A percentile compares a stretch with the other conserved stretches of the same genome.
Conservation (phyloP, 2,113 vertebrate species). For the Formicarius rufipectus region DNA sequence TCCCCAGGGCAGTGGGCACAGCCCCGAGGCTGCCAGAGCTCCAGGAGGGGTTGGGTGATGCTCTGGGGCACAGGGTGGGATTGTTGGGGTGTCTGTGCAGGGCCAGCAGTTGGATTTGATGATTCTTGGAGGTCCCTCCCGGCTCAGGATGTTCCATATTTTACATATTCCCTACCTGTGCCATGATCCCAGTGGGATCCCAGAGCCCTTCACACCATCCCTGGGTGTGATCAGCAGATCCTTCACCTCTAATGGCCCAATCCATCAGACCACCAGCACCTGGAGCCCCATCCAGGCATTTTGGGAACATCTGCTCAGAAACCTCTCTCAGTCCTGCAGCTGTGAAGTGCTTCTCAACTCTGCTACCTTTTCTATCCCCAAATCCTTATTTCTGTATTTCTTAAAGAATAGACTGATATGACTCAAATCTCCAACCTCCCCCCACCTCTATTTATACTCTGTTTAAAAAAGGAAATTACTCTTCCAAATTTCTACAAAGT, state of each 20-base stretch:
- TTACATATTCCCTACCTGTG: neutral
- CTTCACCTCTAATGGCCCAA: rapidly evolving
- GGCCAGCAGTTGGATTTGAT: neutral
- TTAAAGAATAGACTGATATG: neutral
- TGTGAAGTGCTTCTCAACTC: neutral
- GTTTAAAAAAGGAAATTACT: neutral
- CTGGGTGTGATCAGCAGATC: too few species aligned
- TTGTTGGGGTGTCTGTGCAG: neutral
- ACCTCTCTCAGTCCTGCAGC: neutral
- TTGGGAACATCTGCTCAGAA: neutral
- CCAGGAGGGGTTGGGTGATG: neutral
- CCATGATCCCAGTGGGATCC: rapidly evolving
- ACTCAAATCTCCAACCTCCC: neutral
- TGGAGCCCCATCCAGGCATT: neutral
- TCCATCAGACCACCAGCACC: neutral
- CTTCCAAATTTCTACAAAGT: neutral
- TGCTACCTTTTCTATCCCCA: neutral
- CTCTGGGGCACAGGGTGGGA: neutral
- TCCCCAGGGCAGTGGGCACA: neutral
- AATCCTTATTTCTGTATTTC: neutral
- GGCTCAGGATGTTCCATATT: neutral
- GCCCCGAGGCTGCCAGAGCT: neutral
- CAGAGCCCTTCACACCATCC: rapidly evolving
- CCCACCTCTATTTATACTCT: neutral
- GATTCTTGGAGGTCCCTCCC: neutral